Evolutionary conservation across 2,888 invertebrate genomes (phyloP).

Genomic region (Syritta pipiens): DNA sequence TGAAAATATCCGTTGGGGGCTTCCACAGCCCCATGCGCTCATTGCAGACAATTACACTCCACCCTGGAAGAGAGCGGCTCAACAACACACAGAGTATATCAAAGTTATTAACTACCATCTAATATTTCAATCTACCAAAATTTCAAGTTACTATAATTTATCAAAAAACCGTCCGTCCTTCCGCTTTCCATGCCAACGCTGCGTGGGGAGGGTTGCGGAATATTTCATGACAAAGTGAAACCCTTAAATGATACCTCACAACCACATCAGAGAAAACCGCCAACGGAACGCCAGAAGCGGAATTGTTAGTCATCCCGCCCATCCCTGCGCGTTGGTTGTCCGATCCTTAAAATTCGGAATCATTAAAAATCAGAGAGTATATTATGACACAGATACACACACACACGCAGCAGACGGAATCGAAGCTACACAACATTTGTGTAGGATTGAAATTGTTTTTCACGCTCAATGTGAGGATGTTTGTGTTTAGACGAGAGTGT

Average conservation of each 20-base stretch:
- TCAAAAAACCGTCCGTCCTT: slow-evolving; percentile 33
- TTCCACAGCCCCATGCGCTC: background rate
- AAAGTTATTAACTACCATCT: slow-evolving; percentile 55
- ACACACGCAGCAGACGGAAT: background rate
- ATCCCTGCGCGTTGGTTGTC: background rate
- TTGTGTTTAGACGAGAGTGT: slow-evolving; percentile 31
- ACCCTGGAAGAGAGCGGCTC: too few species aligned
- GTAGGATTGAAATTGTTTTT: slow-evolving; percentile 36
- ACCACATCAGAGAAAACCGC: slow-evolving; percentile 48
- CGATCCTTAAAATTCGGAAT: slow-evolving; percentile 20
- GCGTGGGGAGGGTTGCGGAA: background rate
- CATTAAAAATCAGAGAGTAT: slow-evolving; percentile 26
- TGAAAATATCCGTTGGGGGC: slow-evolving; percentile 35
- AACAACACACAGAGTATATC: slow-evolving; percentile 1
- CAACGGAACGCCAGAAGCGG: slow-evolving; percentile 16
- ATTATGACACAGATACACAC: background rate
- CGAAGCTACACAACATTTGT: background rate
- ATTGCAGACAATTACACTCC: too few species aligned
- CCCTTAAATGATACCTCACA: slow-evolving; percentile 53
- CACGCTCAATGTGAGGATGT: slow-evolving; percentile 23
- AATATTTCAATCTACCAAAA: slow-evolving; percentile 56
- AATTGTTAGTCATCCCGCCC: slow-evolving; percentile 15
- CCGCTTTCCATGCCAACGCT: background rate
- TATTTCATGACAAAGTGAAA: slow-evolving; percentile 45
- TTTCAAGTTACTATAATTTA: slow-evolving; percentile 56